phyloP scores from a whole-genome alignment of 2,797 vertebrate species.

The Petrocephalus sullivani region DNA sequence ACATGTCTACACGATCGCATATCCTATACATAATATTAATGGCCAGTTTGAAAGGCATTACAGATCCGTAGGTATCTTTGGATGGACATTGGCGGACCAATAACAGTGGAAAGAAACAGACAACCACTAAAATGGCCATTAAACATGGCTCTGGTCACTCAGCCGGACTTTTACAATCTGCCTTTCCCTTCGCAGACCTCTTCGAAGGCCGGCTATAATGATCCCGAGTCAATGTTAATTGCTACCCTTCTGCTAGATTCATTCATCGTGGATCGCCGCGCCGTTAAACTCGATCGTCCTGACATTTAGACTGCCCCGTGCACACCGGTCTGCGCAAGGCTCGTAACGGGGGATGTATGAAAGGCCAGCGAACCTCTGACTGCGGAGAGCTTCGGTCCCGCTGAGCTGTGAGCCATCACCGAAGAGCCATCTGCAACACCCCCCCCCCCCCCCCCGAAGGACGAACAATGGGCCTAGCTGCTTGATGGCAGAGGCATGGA shows the following conservation, averaged over 20 bases:
- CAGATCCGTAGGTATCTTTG: not conserved
- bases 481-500: not conserved
- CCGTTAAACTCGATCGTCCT: not conserved
- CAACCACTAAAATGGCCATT: not conserved
- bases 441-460: not conserved
- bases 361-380: not conserved
- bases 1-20: not conserved
- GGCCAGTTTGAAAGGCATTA: not conserved
- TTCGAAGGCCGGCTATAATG: not conserved
- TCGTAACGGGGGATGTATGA: not conserved
- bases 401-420: not conserved
- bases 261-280: not conserved
- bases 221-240: not conserved
- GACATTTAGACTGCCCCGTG: not conserved
- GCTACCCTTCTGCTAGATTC: not conserved
- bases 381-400: not conserved
- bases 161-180: not conserved
- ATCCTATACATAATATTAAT: not conserved
- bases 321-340: not conserved
- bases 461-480: not conserved
- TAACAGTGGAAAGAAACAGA: not conserved
- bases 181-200: not conserved
- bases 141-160: not conserved
- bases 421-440: not conserved
- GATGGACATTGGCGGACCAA: not conserved